phyloP scores from a whole-genome alignment of 2,113 vertebrate species.

The Coregonus clupeaformis region DNA sequence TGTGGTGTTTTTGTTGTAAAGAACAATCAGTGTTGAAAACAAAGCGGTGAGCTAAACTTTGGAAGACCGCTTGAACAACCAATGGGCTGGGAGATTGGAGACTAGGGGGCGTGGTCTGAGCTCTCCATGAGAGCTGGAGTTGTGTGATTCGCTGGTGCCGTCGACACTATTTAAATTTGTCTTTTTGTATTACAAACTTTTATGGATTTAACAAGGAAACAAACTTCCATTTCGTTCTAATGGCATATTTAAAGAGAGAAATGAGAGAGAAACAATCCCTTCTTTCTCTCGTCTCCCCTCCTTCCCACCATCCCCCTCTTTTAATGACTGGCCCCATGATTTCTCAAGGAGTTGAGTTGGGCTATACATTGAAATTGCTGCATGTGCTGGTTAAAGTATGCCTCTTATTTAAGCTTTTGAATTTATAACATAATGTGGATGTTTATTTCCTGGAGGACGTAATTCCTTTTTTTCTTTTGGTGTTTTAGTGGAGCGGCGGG shows the following conservation, averaged over 20 bases:
- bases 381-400: conserved; percentile 57
- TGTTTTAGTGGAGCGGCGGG: conserved; percentile 45
- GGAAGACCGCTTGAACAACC: conserved; percentile 2
- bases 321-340: too few relatives aligned
- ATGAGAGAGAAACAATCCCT: conserved; percentile 21
- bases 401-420: conserved; percentile 61
- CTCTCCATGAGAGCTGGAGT: conserved; percentile 35
- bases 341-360: neutral
- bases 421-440: conserved; percentile 58
- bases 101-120: conserved; percentile 14
- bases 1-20: conserved; percentile 74
- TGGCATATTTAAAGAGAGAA: conserved; percentile 52
- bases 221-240: conserved; percentile 37
- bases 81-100: conserved; percentile 2
- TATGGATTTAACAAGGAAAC: conserved; percentile 53
- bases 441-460: conserved; percentile 59
- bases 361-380: conserved; percentile 47
- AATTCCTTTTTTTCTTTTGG: conserved; percentile 32
- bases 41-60: neutral
- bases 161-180: conserved; percentile 40
- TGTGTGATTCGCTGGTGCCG: conserved; percentile 31
- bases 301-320: neutral
- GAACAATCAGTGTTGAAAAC: neutral
- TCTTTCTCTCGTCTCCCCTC: neutral
- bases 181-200: conserved; percentile 54